Conservation (phyloP, 2,888 invertebrate genomes). For the Hesperia comma region DNA sequence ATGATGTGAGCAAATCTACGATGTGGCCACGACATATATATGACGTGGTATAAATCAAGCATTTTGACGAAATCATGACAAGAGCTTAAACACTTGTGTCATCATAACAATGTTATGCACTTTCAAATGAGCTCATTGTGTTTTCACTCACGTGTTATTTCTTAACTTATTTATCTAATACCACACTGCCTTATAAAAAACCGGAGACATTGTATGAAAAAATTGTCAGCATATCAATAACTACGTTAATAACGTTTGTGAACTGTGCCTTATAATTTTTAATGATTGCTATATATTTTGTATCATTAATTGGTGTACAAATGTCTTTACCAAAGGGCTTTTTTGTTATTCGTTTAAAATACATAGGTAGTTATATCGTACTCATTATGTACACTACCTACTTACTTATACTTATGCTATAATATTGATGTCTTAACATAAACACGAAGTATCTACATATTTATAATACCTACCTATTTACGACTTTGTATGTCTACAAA, state of each 20-base stretch:
- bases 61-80: conserved; percentile 14
- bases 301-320: neutral
- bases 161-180: conserved; percentile 53
- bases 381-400: no score
- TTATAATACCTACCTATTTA: no score
- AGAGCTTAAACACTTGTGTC: conserved; percentile 54
- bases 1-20: no score
- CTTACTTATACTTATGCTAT: no score
- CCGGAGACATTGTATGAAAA: neutral
- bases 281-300: neutral
- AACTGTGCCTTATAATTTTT: neutral
- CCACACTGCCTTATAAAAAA: conserved; percentile 2
- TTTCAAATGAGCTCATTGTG: conserved; percentile 62
- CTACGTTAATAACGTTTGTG: neutral
- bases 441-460: no score
- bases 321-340: no score
- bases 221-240: neutral
- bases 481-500: no score
- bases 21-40: no score
- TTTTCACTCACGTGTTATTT: conserved; percentile 68
- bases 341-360: no score
- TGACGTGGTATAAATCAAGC: neutral
- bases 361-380: no score
- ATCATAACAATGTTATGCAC: conserved; percentile 54
- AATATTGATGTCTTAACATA: no score